A percentile compares a stretch with the other conserved stretches of the same genome.
phyloP scores from a whole-genome alignment of 1,140 invertebrate genomes.

The Charaxes varanes region DNA sequence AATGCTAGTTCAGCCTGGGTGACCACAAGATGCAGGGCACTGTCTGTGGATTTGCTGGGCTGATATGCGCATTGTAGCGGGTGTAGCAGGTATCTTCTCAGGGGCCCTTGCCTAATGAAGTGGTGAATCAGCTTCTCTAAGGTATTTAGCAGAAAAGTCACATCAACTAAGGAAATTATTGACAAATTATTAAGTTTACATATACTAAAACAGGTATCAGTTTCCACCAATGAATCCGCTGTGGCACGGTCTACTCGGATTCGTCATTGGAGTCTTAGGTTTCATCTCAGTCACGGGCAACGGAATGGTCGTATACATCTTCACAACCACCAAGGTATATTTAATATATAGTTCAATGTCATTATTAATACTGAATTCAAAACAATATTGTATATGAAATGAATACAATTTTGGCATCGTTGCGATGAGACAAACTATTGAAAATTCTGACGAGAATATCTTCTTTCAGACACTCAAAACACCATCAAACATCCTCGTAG shows the following conservation, averaged over 20 bases:
- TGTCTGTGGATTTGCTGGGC: no score
- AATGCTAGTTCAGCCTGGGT: no score
- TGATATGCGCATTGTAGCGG: no score
- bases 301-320: conserved; percentile 90
- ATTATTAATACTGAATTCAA: no score
- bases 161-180: no score
- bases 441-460: conserved; percentile 4
- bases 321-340: conserved; percentile 73
- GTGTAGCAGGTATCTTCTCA: no score
- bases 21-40: no score
- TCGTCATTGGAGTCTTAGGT: conserved; percentile 77
- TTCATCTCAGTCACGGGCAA: conserved; percentile 85
- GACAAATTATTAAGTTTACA: no score
- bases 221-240: conserved; percentile 80
- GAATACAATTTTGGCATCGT: background rate
- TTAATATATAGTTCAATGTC: background rate
- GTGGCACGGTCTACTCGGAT: conserved; percentile 79
- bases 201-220: conserved; percentile 75
- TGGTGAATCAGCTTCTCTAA: no score
- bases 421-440: background rate
- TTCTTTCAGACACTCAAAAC: conserved; percentile 78
- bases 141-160: no score
- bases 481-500: conserved; percentile 88
- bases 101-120: no score
- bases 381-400: background rate